Evolutionary conservation across 2,797 vertebrate species (phyloP), one percentile per base, ranked within the genome.

Genomic region (Miichthys miiuy): DNA sequence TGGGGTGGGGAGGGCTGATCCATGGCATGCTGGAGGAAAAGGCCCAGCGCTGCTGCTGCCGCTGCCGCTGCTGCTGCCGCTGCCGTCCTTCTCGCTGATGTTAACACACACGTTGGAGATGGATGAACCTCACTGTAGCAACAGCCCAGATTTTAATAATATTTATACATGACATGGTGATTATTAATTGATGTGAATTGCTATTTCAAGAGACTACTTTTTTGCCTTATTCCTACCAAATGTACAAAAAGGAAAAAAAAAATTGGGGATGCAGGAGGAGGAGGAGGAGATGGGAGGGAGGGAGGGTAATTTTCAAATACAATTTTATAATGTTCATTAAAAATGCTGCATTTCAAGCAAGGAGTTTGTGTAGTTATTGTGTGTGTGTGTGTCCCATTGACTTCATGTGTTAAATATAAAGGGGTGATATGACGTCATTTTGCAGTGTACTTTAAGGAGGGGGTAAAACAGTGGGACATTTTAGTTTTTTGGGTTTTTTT

Each of bases 241-340:
- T 95, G 94, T 95, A 94, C 81, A 93, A 91, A 93, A 91, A 92
- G 50, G 60, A 86, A 75, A 82, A 81, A 81, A 13, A 85, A 71
- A 87, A 88, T 41, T 46, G 60, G 65, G 79, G 34, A 41, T 57
- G 34, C 17, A 68, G n/a, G 50, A 5, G 41, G 11, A 20, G 20
- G 52, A 20, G 2, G 57, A 67, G 30, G 41, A 8, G 42, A 13
- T 13, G 42, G 41, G 52, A 13, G 25, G 38, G 44, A 51, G 67
- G 55, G n/a, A n/a, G n/a, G 34, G 55, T 86, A 64, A 85, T 94
- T 94, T 94, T 91, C 72, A 90, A 93, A 93, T 87, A 88, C 77
- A 87, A 58, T 95, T 96, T 96, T 96, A 90, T 95, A 95, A 93
- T 93, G 91, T 93, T 93, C 82, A 96, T 93, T 95, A 95, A 96